Base-by-base conservation (phyloP, 2,888 invertebrate genomes). In the Drosophila meridionalis region DNA sequence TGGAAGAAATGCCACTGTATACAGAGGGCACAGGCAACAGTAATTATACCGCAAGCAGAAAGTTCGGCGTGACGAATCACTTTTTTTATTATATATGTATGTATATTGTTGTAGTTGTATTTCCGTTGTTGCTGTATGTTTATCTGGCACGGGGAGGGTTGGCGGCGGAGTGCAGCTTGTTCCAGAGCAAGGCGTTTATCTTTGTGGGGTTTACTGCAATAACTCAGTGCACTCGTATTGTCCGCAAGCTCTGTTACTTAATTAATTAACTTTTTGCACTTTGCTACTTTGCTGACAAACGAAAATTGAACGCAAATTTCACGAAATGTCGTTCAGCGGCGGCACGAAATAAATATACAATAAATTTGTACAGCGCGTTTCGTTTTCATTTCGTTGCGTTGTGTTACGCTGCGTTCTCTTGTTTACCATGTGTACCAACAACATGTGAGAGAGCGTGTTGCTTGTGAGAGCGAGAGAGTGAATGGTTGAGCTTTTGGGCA, bases 341-440 rank as follows among this genome's bases (percentile, higher is more conserved):
- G 66, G 61, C 78, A 78, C 84, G 85, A 84, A 84, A 88, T 78
- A 80, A 76, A 84, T 74, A 87, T 77, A 83, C 84, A 76, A 82
- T 71, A 76, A 77, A 77, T 62, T 80, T 60, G 59, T 75, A 45
- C 57, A 61, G 56, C 69, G 48, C 70, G 81, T 81, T 83, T 30
- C 73, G 70, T 77, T 79, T 42, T 70, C 73, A 77, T 60, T 87
- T 53, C 50, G 70, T 71, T 65, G 52, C 78, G 32, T 11, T 65
- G 53, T 69, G 28, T 9, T 14, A n/a, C 48, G 48, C 48, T 30
- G 52, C 71, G 74, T 66, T 73, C 69, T 69, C 60, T 65, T 83
- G 74, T 83, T 81, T 83, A 80, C 59, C 77, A 70, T 62, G 62
- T 72, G 78, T 76, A 71, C 61, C 77, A 45, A 32, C n/a, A 55